A percentile compares a stretch with the other conserved stretches of the same genome.
These are phyloP conservation scores for Rousettus leschenaultii DNA, from an alignment of 2,113 vertebrate species.

Conservation along the genomic window DNA sequence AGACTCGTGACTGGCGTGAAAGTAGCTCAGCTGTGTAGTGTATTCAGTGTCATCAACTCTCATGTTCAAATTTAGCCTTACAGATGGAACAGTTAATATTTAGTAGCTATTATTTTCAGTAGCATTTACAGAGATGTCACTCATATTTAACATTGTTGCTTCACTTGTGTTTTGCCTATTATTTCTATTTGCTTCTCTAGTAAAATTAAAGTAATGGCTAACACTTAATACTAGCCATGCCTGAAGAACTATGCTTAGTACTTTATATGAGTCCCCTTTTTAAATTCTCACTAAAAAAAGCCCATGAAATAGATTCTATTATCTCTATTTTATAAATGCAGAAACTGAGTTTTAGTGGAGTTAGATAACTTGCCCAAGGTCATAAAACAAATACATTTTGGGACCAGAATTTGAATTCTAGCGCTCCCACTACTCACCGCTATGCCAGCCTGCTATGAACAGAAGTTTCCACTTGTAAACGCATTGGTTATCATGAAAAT, in stretches of 20 bases:
- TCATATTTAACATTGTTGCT: background rate
- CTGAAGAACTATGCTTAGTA: background rate
- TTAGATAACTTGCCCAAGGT: background rate
- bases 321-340: background rate
- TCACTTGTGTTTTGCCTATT: background rate
- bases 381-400: background rate
- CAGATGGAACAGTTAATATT: background rate
- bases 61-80: conserved; percentile 1
- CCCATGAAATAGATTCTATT: background rate
- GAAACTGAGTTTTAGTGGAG: background rate
- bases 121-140: background rate
- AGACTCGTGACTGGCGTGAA: background rate
- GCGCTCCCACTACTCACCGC: background rate
- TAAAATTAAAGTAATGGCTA: background rate
- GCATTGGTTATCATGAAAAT: background rate
- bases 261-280: background rate
- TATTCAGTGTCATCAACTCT: background rate
- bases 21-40: background rate
- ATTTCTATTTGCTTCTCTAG: background rate
- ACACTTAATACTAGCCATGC: background rate
- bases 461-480: background rate
- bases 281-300: background rate
- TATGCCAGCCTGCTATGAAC: background rate
- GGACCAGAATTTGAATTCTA: background rate
- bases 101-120: background rate